A percentile compares a stretch with the other conserved stretches of the same genome.
phyloP scores from a whole-genome alignment of 2,888 invertebrate species.

The Gortyna flavago region DNA sequence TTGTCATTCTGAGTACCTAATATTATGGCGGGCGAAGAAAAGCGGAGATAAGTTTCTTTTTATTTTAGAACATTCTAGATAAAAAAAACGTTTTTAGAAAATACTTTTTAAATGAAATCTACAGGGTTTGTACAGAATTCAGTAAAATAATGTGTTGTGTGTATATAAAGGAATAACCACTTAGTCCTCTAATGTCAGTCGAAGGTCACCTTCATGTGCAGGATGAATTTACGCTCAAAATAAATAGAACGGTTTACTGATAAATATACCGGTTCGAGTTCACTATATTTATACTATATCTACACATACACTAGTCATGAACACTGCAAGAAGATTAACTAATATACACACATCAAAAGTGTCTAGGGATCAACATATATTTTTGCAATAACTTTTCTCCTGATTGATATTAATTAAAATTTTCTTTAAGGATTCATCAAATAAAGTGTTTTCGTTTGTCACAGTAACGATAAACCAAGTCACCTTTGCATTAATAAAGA shows the following conservation, averaged over 20 bases:
- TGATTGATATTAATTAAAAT: too few relatives aligned
- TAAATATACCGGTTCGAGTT: neutral
- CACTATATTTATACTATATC: neutral
- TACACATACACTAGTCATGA: neutral
- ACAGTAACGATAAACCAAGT: too few relatives aligned
- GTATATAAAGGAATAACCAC: too few relatives aligned
- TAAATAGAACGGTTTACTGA: neutral
- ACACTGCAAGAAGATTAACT: neutral
- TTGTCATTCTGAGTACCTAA: constrained; percentile 46
- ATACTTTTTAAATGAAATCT: neutral
- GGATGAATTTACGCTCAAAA: neutral
- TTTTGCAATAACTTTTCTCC: too few relatives aligned
- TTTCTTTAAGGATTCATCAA: too few relatives aligned
- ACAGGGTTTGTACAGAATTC: neutral
- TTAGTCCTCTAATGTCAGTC: too few relatives aligned
- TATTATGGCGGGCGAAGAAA: constrained; percentile 14
- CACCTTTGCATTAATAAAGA: too few relatives aligned
- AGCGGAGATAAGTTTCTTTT: constrained; percentile 25
- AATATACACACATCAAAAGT: too few relatives aligned
- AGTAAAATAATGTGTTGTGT: neutral
- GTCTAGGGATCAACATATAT: too few relatives aligned
- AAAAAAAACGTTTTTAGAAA: constrained; percentile 3
- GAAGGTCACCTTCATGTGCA: neutral
- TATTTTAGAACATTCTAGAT: constrained; percentile 24
- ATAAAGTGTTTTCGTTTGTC: too few relatives aligned